Conservation (phyloP, 1,140 invertebrate species). For the Linepithema humile region DNA sequence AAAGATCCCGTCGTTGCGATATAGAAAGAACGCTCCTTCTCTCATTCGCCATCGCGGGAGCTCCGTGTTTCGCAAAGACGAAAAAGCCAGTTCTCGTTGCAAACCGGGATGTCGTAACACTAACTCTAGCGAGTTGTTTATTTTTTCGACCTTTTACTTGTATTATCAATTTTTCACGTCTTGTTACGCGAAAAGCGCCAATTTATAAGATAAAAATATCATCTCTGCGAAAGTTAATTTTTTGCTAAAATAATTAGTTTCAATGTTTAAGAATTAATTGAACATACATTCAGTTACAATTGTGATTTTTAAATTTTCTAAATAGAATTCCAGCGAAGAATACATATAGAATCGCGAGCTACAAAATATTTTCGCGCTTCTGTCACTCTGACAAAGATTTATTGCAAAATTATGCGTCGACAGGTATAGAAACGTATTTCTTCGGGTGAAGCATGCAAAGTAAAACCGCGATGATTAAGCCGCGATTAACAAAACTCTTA, state of each 20-base stretch:
- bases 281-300: too few species aligned
- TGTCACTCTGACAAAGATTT: not conserved
- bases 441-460: not conserved
- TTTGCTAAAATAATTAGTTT: not conserved
- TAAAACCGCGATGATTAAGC: not conserved
- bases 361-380: not conserved
- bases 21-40: conserved; percentile 15
- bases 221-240: not conserved
- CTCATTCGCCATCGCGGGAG: not conserved
- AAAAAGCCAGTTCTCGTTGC: not conserved
- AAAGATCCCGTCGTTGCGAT: conserved; percentile 37
- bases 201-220: not conserved
- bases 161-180: not conserved
- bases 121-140: not conserved
- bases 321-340: not conserved
- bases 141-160: not conserved
- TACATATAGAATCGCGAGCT: not conserved
- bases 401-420: not conserved
- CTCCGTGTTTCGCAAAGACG: not conserved
- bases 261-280: not conserved
- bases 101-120: not conserved
- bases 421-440: not conserved
- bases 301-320: not conserved
- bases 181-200: not conserved
- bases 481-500: not conserved